Evolutionary conservation across 2,888 invertebrate genomes (phyloP).

Genomic region (Alviniconcha strummeri): DNA sequence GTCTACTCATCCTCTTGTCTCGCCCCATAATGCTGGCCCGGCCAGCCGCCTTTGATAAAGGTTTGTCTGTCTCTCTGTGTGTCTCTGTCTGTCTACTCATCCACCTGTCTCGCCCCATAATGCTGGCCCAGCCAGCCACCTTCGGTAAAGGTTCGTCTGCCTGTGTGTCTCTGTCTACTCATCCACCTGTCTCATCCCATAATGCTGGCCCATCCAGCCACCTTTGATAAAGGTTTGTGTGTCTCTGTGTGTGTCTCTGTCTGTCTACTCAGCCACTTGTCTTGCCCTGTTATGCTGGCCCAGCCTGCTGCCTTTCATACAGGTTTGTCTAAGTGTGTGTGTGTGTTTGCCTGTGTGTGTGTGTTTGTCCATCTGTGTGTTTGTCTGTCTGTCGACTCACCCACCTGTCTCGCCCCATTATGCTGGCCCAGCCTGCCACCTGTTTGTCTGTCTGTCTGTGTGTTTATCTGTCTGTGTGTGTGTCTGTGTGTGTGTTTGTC

Average conservation of each 20-base stretch:
- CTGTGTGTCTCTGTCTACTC: neutral
- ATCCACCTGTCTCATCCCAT: neutral
- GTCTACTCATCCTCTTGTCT: slow-evolving; percentile 86
- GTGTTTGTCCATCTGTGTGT: neutral
- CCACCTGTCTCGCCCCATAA: slow-evolving; percentile 90
- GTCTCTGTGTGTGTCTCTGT: neutral
- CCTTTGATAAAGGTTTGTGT: no score
- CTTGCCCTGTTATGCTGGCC: slow-evolving; percentile 94
- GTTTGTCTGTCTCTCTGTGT: slow-evolving; percentile 44
- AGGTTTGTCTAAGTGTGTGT: slow-evolving; percentile 73
- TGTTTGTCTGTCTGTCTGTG: neutral
- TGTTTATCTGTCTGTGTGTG: neutral
- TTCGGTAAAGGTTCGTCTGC: slow-evolving; percentile 87
- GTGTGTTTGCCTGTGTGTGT: slow-evolving; percentile 73
- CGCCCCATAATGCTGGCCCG: slow-evolving; percentile 96
- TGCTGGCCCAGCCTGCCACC: neutral
- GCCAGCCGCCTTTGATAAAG: slow-evolving; percentile 97
- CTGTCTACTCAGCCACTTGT: slow-evolving; percentile 84
- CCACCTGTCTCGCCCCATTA: no score
- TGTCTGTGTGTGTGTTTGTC: neutral
- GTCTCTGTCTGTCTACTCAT: slow-evolving; percentile 66
- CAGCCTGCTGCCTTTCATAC: slow-evolving; percentile 98
- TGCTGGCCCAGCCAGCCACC: slow-evolving; percentile 97
- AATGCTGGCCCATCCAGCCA: neutral
- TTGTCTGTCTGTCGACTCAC: neutral